A percentile compares a stretch with the other conserved stretches of the same genome.
Conservation (phyloP, 1,140 invertebrate genomes). For the Diorhabda elongata region DNA sequence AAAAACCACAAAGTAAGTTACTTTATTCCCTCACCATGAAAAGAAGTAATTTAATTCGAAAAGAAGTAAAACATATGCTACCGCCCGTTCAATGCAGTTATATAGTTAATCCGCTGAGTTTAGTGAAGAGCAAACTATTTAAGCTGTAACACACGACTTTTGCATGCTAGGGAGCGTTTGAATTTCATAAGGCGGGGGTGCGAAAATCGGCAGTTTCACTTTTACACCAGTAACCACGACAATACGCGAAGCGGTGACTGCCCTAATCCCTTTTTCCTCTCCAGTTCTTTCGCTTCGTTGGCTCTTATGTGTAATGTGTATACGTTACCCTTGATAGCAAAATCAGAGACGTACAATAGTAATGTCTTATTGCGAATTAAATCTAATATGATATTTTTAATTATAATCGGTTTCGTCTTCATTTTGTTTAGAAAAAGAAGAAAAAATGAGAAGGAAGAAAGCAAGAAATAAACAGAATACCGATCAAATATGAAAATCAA, state of each 20-base stretch:
- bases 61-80: slow-evolving; percentile 19
- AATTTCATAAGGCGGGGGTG: neutral
- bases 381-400: too few species aligned
- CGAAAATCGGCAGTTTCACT: slow-evolving; percentile 35
- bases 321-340: slow-evolving; percentile 3
- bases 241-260: slow-evolving; percentile 36
- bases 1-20: too few species aligned
- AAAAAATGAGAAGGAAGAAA: too few species aligned
- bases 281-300: slow-evolving; percentile 20
- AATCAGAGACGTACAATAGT: neutral
- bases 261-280: slow-evolving; percentile 35
- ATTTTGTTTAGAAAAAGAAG: too few species aligned
- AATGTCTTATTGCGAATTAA: too few species aligned
- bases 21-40: slow-evolving; percentile 6
- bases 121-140: slow-evolving; percentile 18
- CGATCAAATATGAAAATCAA: too few species aligned
- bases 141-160: slow-evolving; percentile 2
- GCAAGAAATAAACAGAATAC: too few species aligned
- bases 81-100: slow-evolving; percentile 6
- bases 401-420: too few species aligned
- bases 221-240: slow-evolving; percentile 40
- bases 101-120: slow-evolving; percentile 19
- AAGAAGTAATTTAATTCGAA: slow-evolving; percentile 4
- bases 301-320: neutral
- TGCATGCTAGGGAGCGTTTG: neutral